A percentile compares a stretch with the other conserved stretches of the same genome.
Evolutionary conservation across 2,113 vertebrate genomes (phyloP).

Genomic region (Pachycephala philippinensis): DNA sequence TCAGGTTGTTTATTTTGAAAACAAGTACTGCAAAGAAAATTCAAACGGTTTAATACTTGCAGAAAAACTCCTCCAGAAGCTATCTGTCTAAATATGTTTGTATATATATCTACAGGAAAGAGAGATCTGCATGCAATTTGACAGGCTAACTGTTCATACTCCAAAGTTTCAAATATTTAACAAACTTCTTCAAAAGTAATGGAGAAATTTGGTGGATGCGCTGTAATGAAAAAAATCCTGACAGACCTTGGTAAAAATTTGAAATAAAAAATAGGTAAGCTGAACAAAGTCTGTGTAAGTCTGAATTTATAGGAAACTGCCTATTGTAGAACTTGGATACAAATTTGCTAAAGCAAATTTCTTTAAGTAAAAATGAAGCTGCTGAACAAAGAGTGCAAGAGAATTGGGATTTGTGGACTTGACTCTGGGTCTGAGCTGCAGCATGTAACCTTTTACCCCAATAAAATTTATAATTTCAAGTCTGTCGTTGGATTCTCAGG

Average conservation of each 20-base stretch:
- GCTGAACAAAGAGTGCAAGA: not conserved
- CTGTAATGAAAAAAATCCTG: not conserved
- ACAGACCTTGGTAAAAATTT: not conserved
- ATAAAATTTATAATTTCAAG: not conserved
- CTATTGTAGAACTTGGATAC: not conserved
- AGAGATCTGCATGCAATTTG: not conserved
- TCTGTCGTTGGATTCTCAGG: not conserved
- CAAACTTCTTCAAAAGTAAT: not conserved
- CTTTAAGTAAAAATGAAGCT: not conserved
- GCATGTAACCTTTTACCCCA: not conserved
- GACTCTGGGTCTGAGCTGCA: not conserved
- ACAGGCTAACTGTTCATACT: not conserved
- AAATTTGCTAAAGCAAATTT: not conserved
- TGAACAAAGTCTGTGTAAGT: not conserved
- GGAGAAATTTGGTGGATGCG: not conserved
- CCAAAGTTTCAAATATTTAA: not conserved
- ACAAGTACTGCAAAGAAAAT: not conserved
- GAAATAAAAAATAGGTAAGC: not conserved
- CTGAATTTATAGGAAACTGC: not conserved
- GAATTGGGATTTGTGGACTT: not conserved
- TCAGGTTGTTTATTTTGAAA: constrained; percentile 46
- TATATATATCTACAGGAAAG: not conserved
- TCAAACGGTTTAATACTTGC: not conserved
- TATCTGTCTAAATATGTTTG: not conserved
- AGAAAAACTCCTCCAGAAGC: not conserved